A percentile compares a stretch with the other conserved stretches of the same genome.
Conservation (phyloP, 1,140 invertebrate species). For the Diabrotica undecimpunctata region DNA sequence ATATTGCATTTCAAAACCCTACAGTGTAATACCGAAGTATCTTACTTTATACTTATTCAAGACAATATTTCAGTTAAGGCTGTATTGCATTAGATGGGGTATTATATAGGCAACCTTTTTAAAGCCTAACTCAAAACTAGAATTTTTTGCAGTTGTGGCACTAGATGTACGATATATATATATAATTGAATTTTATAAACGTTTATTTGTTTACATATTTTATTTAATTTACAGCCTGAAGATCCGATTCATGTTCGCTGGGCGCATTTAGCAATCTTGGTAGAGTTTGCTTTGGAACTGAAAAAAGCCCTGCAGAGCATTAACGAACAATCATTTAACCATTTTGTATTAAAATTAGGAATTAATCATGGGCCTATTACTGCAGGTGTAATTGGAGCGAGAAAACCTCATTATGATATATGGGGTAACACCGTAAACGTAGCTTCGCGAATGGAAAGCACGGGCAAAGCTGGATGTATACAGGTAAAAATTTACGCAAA, state of each 20-base stretch:
- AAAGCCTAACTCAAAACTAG: no score
- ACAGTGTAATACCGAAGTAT: no score
- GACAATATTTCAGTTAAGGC: no score
- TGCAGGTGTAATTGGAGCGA: slow-evolving; percentile 89
- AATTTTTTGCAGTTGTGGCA: no score
- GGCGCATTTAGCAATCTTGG: slow-evolving; percentile 78
- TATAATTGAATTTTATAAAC: no score
- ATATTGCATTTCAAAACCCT: no score
- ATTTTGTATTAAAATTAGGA: slow-evolving; percentile 91
- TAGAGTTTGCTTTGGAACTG: slow-evolving; percentile 87
- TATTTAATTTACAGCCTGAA: slow-evolving; percentile 52
- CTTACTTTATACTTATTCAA: no score
- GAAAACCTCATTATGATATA: slow-evolving; percentile 95
- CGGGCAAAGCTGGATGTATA: slow-evolving; percentile 90
- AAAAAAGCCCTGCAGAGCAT: slow-evolving; percentile 85
- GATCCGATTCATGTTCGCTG: slow-evolving; percentile 71
- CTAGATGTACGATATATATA: no score
- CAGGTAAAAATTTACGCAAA: slow-evolving; percentile 63
- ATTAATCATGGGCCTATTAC: slow-evolving; percentile 95
- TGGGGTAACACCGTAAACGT: slow-evolving; percentile 97
- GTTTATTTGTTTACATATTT: no score
- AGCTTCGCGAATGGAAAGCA: slow-evolving; percentile 94
- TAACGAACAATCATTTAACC: slow-evolving; percentile 94
- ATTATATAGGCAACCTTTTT: no score
- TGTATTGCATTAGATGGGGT: no score